Conservation (phyloP, 2,113 vertebrate species). For the Dromiciops gliroides region DNA sequence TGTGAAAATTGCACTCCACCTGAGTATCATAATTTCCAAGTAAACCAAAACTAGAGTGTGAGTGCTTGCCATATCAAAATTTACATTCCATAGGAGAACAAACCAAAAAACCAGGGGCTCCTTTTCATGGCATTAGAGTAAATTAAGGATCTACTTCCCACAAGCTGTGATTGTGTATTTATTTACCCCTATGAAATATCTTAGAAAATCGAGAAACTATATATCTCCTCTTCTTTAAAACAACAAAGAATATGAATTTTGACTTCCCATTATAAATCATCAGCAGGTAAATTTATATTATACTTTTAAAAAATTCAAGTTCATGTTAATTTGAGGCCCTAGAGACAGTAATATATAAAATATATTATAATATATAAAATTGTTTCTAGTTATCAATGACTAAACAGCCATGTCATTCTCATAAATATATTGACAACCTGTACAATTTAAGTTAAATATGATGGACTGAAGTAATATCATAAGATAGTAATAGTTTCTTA, state of each 20-base stretch:
- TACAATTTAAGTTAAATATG: constrained; percentile 38
- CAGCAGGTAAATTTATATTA: background rate
- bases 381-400: background rate
- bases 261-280: background rate
- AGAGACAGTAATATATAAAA: background rate
- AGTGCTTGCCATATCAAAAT: background rate
- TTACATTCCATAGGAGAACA: background rate
- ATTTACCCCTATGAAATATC: background rate
- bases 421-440: background rate
- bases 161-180: background rate
- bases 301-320: background rate
- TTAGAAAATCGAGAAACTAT: background rate
- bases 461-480: constrained; percentile 28
- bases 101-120: background rate
- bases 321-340: background rate
- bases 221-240: background rate
- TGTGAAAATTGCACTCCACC: background rate
- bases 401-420: background rate
- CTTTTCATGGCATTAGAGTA: background rate
- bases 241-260: background rate
- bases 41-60: background rate
- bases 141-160: background rate
- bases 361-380: background rate
- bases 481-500: constrained; percentile 17
- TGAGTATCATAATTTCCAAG: background rate